A percentile compares a stretch with the other conserved stretches of the same genome.
Evolutionary conservation across 2,113 vertebrate species (phyloP).

Genomic region (Podilymbus podiceps): DNA sequence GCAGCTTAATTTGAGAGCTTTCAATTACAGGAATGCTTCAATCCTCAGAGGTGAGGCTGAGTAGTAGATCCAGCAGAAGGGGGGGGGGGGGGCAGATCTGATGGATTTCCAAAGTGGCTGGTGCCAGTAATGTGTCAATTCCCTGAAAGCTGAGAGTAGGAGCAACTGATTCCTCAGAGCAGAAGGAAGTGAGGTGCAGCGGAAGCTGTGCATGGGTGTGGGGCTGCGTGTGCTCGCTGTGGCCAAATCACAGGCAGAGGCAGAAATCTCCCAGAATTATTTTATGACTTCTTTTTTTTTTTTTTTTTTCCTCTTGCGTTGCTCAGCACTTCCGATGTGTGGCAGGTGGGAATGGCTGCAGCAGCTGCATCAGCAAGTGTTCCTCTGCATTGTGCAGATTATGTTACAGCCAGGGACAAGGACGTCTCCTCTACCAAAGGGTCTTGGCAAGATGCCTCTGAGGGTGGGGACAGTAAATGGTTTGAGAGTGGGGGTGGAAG

Average conservation of each 20-base stretch:
- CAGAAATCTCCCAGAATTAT: slow-evolving; percentile 13
- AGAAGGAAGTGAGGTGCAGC: slow-evolving; percentile 43
- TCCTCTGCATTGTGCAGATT: not conserved
- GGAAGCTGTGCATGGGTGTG: not conserved
- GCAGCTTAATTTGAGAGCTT: slow-evolving; percentile 27
- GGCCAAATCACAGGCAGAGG: not conserved
- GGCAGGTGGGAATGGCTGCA: not conserved
- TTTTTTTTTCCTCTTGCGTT: not conserved
- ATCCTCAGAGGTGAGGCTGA: not conserved
- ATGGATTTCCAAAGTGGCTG: not conserved
- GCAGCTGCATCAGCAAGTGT: slow-evolving; percentile 32
- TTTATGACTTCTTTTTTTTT: not conserved
- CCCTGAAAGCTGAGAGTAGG: not conserved
- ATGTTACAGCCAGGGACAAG: not conserved
- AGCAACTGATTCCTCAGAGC: not conserved
- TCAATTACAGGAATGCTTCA: not conserved
- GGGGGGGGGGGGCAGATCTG: not conserved
- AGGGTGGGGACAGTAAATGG: not conserved
- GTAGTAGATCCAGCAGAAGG: not conserved
- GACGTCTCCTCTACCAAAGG: not conserved
- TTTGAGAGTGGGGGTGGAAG: not conserved
- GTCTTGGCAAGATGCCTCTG: not conserved
- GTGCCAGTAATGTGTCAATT: not conserved
- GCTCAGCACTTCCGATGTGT: not conserved
- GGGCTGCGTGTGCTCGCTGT: not conserved